Evolutionary conservation across 2,797 vertebrate species (phyloP).

Genomic region (Alectoris magna): DNA sequence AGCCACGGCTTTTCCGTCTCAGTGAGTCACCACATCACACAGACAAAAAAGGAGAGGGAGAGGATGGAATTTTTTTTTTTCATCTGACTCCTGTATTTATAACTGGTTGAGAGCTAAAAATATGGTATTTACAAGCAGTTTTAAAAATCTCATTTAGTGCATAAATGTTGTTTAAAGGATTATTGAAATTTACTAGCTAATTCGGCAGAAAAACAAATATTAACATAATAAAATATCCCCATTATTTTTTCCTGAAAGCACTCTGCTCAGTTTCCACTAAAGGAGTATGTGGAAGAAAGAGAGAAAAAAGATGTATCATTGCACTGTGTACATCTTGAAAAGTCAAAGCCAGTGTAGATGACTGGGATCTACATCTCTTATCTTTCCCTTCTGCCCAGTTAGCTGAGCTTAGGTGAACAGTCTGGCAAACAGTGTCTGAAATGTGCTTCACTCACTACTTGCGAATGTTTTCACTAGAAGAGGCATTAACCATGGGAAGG

Average conservation of each 20-base stretch:
- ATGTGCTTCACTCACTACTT: not conserved
- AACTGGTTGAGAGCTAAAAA: not conserved
- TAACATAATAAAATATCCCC: not conserved
- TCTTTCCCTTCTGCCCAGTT: not conserved
- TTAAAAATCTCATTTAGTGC: not conserved
- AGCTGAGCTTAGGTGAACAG: not conserved
- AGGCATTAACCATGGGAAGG: not conserved
- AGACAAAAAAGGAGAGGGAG: not conserved
- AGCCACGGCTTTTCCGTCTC: not conserved
- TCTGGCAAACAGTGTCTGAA: not conserved
- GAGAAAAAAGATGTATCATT: not conserved
- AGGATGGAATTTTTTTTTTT: not conserved
- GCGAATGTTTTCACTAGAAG: not conserved
- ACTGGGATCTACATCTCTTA: not conserved
- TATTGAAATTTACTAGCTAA: not conserved
- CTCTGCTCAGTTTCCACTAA: not conserved
- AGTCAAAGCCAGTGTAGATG: not conserved
- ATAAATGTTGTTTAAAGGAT: not conserved
- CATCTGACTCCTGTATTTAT: not conserved
- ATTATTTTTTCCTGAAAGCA: not conserved
- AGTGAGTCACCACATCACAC: not conserved
- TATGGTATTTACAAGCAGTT: not conserved
- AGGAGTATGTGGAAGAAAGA: not conserved
- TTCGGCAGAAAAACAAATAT: not conserved
- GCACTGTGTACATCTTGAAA: not conserved